Evolutionary conservation across 1,140 invertebrate species (phyloP).

Genomic region (Lineus longissimus): DNA sequence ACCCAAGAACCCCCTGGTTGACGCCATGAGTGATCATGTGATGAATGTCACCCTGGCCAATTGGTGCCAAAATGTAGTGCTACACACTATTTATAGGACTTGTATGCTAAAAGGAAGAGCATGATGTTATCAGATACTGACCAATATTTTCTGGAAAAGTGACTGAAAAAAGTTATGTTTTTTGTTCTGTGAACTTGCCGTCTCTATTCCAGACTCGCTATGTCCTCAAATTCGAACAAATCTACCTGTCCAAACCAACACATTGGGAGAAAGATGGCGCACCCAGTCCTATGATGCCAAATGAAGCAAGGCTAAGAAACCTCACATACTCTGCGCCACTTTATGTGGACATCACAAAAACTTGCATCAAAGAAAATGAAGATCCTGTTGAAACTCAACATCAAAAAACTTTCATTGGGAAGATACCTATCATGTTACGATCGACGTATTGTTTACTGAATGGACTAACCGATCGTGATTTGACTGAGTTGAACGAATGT

Average conservation of each 20-base stretch:
- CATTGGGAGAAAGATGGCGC: constrained; percentile 99
- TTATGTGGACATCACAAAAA: constrained; percentile 98
- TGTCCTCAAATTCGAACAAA: constrained; percentile 95
- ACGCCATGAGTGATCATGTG: no score
- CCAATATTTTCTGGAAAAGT: no score
- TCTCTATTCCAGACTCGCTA: constrained; percentile 69
- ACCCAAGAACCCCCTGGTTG: no score
- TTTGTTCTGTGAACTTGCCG: constrained; percentile 13
- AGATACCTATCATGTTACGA: constrained; percentile 98
- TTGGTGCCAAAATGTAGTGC: no score
- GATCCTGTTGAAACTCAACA: constrained; percentile 89
- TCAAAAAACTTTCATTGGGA: constrained; percentile 97
- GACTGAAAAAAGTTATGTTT: constrained; percentile 8
- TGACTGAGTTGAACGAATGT: constrained; percentile 98
- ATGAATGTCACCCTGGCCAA: no score
- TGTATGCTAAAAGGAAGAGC: no score
- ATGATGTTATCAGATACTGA: no score
- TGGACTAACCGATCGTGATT: constrained; percentile 92
- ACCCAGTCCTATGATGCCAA: constrained; percentile 98
- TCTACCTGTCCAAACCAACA: constrained; percentile 97
- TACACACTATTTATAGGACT: no score
- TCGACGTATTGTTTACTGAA: constrained; percentile 94
- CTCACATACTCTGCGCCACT: constrained; percentile 88
- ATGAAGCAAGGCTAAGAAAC: constrained; percentile 78
- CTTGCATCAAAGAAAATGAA: constrained; percentile 82